These are phyloP conservation scores for Cosmopolites sordidus DNA, from an alignment of 2,888 invertebrate genomes.

Conservation along the genomic window DNA sequence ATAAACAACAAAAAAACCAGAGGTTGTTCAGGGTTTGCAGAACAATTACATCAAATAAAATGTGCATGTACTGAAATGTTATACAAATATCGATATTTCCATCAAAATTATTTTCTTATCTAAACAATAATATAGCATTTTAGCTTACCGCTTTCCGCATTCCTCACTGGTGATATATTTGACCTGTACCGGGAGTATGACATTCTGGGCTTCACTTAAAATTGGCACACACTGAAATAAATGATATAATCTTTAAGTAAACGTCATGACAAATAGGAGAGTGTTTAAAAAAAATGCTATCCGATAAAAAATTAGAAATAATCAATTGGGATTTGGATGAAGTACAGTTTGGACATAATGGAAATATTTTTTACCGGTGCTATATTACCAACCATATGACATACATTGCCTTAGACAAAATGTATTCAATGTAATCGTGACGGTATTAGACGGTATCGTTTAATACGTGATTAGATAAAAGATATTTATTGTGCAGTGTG, in stretches of 20 bases:
- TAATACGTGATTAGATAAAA: conserved; percentile 3
- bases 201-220: conserved; percentile 31
- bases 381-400: not conserved
- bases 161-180: conserved; percentile 24
- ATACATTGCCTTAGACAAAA: not conserved
- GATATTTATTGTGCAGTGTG: not conserved
- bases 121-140: not conserved
- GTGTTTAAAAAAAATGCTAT: no score
- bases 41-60: no score
- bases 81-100: no score
- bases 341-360: not conserved
- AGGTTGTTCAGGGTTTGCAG: no score
- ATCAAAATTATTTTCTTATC: no score
- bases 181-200: conserved; percentile 30
- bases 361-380: not conserved
- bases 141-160: conserved; percentile 33
- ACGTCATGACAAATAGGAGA: not conserved
- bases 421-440: not conserved
- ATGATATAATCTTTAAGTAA: conserved; percentile 5
- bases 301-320: no score
- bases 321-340: no score
- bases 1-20: no score
- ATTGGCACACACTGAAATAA: conserved; percentile 30
- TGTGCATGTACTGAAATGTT: no score
- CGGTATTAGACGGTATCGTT: not conserved